Base-by-base conservation (phyloP, 1,140 invertebrate species). In the Stratiolaelaps scimitus region DNA sequence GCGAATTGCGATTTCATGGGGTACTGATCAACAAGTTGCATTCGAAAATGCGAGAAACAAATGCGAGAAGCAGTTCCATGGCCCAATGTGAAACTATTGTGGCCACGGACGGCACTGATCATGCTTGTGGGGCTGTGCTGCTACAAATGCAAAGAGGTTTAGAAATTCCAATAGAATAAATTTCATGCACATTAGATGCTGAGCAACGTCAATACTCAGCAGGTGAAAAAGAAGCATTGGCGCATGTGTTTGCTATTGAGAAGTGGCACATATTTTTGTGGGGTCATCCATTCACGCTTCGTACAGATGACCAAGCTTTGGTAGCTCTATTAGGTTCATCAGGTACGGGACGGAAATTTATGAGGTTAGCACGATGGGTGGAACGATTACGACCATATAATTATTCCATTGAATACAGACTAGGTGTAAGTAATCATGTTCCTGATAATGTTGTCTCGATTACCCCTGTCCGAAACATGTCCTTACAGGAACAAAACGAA, bases 341-440 rank as follows among this genome's bases (percentile, higher is more conserved):
- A 4, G 47, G 47, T 7, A 28, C 28, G 20, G 47, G 47, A 15
- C 20, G 47, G 28, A 28, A 19, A 28, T 28, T 28, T 19, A 48
- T 48, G 47, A 48, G 47, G 47, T 23, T 48, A 15, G 47, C 47
- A 4, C 47, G 47, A 19, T 48, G 47, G 47, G 47, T 48, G 19
- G 47, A 48, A 28, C 4, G 47, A 4, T 28, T 48, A 4, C 47
- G 47, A 4, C 20, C 7, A 48, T 48, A 48, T 28, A 48, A 48
- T 48, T 48, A 23, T 15, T 4, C 28, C 4, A 28, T 48, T 4
- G 47, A 48, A 48, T 48, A 48, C 47, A 48, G 28, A 28, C 47
- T 28, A 15, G 47, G 47, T 7, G 4, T 15, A 4, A 48, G 47
- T 15, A 48, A 48, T 15, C 20, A 48, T 4, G 15, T 48, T 4